Evolutionary conservation across 2,888 invertebrate species (phyloP), one percentile per base, ranked within the genome.

Genomic region (Caenorhabditis wallacei): DNA sequence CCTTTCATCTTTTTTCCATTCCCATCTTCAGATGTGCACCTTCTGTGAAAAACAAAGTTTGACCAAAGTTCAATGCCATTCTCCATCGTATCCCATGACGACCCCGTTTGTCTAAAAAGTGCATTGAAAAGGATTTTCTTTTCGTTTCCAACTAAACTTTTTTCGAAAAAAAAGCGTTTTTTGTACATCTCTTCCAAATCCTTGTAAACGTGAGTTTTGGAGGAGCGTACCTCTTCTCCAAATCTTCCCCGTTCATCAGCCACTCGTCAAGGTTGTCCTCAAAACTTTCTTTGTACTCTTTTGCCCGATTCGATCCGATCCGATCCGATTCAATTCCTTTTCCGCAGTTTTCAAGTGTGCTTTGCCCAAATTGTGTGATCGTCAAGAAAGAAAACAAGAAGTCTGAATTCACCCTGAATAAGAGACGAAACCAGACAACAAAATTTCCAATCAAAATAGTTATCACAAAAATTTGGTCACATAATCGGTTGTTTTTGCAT

Each of bases 61-160:
- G 48, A 51, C 61, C 61, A 61, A 61, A 71, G 53, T 37, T 35
- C 2, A 18, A 16, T 20, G 59, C 51, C 48, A 22, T 22, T 72
- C 63, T 54, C 24, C 40, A 59, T 59, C 35, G 71, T 71, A 61
- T 72, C 72, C 72, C 72, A 72, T 72, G 72, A 63, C 63, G 40
- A 72, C 68, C 24, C 43, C 53, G 40, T 3, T 20, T 1, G 43
- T 20, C 57, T 57, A 16, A n/a, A 18, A 48, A 3, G 46, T 48
- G 43, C 11, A 43, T 43, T 43, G 43, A 13, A 16, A 43, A 43
- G 70, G 63, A 54, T 56, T 30, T 37, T 16, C 13, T 18, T 53
- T 53, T 53, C 35, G 5, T 0, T 13, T n/a, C 26, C 20, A 1
- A 16, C 8, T 13, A 37, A n/a, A 26, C 30, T 3, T 30, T 30